Conservation (phyloP, 2,113 vertebrate species). For the Lophotis ruficrista region DNA sequence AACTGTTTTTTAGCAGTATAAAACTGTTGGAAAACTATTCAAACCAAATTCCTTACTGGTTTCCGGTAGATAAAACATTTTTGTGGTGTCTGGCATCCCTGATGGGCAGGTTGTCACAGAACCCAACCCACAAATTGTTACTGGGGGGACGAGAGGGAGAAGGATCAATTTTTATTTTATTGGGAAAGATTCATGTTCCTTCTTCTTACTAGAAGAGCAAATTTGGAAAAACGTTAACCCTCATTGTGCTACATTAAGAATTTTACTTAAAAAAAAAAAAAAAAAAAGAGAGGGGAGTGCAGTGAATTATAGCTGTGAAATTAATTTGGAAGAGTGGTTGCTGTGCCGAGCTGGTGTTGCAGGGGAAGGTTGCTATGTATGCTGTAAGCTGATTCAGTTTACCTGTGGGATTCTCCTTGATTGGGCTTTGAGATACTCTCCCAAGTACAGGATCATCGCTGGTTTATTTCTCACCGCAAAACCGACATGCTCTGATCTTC, state of each 20-base stretch:
- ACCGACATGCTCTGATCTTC: not conserved
- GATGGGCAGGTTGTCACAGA: not conserved
- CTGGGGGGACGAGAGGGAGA: not conserved
- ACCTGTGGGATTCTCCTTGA: not conserved
- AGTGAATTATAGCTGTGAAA: not conserved
- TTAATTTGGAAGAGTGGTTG: not conserved
- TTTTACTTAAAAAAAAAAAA: not conserved
- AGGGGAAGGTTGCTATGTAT: not conserved
- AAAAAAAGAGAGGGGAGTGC: not conserved
- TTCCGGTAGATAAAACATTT: not conserved
- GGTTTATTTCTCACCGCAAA: not conserved
- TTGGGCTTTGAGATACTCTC: not conserved
- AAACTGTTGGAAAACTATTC: not conserved
- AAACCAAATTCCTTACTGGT: not conserved
- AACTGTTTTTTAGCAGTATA: rapidly evolving
- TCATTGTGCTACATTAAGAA: not conserved
- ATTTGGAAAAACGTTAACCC: not conserved
- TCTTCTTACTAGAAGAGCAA: not conserved
- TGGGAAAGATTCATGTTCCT: not conserved
- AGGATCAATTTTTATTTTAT: not conserved
- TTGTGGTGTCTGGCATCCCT: not conserved
- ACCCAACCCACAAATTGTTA: not conserved
- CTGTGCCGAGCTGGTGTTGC: not conserved
- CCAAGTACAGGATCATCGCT: not conserved
- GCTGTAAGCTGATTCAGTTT: constrained; percentile 11